Percentiles rank a stretch among this genome's conserved stretches.
Conservation (phyloP, 2,113 vertebrate species). For the Chamaea fasciata region DNA sequence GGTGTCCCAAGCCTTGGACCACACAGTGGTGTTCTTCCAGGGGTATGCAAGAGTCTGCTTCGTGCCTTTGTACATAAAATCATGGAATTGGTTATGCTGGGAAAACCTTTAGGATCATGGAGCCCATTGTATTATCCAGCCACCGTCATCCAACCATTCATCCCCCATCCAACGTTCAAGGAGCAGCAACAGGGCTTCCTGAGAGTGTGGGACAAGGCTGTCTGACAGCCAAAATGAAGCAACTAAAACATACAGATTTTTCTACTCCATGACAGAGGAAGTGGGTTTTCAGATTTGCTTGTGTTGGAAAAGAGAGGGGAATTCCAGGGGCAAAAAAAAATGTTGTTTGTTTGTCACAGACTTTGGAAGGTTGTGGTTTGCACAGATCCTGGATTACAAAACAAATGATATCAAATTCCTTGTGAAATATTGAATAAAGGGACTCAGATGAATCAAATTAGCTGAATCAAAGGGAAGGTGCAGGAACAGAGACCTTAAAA, state of each 20-base stretch:
- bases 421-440: neutral
- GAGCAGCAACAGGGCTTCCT: neutral
- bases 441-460: neutral
- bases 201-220: neutral
- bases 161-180: neutral
- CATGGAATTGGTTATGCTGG: neutral
- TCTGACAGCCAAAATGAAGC: neutral
- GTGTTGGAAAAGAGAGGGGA: neutral
- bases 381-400: neutral
- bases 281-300: neutral
- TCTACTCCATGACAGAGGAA: neutral
- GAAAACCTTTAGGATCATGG: neutral
- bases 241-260: neutral
- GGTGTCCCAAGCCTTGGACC: neutral
- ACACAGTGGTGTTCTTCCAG: neutral
- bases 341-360: neutral
- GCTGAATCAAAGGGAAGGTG: neutral
- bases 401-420: neutral
- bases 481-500: neutral
- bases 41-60: neutral
- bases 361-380: neutral
- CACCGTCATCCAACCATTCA: neutral
- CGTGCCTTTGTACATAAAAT: neutral
- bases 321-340: slow-evolving; percentile 4
- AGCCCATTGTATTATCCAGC: neutral